phyloP scores from a whole-genome alignment of 1,140 invertebrate species.

The Zophobas atratus region DNA sequence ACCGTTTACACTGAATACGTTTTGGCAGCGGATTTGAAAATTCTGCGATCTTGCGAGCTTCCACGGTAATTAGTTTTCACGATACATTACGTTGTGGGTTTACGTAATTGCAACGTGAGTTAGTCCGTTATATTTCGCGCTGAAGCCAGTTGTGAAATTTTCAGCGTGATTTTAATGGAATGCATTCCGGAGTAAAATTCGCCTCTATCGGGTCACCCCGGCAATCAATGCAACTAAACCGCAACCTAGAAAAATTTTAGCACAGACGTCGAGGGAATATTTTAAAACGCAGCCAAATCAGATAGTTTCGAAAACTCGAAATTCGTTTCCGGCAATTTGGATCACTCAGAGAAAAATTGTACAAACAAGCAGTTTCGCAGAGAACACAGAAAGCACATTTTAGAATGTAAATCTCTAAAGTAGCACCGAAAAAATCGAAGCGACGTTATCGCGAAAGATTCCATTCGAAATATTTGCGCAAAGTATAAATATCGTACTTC shows the following conservation, averaged over 20 bases:
- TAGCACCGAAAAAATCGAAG: conserved; percentile 8
- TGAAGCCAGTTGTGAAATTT: too few species aligned
- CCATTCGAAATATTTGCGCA: conserved; percentile 15
- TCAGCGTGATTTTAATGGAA: too few species aligned
- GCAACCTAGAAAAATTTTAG: not conserved
- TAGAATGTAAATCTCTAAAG: conserved; percentile 20
- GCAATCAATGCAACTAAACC: too few species aligned
- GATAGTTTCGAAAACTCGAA: conserved; percentile 15
- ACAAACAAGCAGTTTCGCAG: conserved; percentile 23
- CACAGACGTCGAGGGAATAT: not conserved
- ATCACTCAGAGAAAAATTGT: conserved; percentile 30
- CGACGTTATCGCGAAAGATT: not conserved
- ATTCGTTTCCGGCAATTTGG: conserved; percentile 32
- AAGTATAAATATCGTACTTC: conserved; percentile 9
- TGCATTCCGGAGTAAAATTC: too few species aligned
- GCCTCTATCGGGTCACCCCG: too few species aligned
- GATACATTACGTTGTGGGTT: too few species aligned
- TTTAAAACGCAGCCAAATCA: conserved; percentile 11
- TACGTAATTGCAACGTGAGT: too few species aligned
- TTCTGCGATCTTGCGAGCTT: too few species aligned
- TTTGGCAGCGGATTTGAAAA: too few species aligned
- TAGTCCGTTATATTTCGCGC: too few species aligned
- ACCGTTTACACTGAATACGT: too few species aligned
- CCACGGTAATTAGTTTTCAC: too few species aligned
- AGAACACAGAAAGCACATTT: conserved; percentile 2